phyloP scores from a whole-genome alignment of 1,140 invertebrate genomes.

The Drosophila sulfurigaster region DNA sequence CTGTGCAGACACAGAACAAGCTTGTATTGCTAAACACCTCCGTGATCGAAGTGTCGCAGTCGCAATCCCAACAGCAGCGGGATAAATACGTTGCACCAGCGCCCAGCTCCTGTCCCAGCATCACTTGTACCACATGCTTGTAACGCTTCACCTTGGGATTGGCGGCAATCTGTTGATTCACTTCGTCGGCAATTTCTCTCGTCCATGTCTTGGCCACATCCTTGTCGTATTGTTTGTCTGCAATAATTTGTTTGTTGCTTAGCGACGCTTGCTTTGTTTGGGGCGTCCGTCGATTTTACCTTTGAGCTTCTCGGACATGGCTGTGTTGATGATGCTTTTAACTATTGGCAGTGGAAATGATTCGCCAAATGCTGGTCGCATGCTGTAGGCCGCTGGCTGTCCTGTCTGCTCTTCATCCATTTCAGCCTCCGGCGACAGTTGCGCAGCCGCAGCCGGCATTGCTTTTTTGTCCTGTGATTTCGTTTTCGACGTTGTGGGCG shows the following conservation, averaged over 20 bases:
- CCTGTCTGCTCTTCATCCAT: constrained; percentile 27
- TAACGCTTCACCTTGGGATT: constrained; percentile 65
- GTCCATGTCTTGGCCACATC: constrained; percentile 62
- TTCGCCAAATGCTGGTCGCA: constrained; percentile 73
- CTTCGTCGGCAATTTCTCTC: constrained; percentile 66
- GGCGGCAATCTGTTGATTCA: constrained; percentile 65
- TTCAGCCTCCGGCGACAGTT: constrained; percentile 8
- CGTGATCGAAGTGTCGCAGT: constrained; percentile 69
- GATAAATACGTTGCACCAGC: constrained; percentile 64
- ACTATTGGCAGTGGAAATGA: constrained; percentile 68
- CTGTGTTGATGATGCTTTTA: constrained; percentile 59
- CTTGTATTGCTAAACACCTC: constrained; percentile 71
- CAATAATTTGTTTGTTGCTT: constrained; percentile 42
- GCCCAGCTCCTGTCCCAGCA: constrained; percentile 71
- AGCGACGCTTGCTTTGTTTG: constrained; percentile 40
- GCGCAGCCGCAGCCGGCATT: constrained; percentile 28
- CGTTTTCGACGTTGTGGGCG: not conserved
- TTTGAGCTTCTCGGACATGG: constrained; percentile 67
- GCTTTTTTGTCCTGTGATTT: constrained; percentile 15
- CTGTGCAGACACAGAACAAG: constrained; percentile 71
- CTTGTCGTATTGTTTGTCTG: constrained; percentile 69
- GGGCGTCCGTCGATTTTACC: constrained; percentile 45
- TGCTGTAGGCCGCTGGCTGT: constrained; percentile 66
- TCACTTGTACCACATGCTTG: constrained; percentile 74
- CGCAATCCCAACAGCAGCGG: constrained; percentile 74